Evolutionary conservation across 2,113 vertebrate species (phyloP), one percentile per base, ranked within the genome.

Genomic region (Triplophysa tibetana): DNA sequence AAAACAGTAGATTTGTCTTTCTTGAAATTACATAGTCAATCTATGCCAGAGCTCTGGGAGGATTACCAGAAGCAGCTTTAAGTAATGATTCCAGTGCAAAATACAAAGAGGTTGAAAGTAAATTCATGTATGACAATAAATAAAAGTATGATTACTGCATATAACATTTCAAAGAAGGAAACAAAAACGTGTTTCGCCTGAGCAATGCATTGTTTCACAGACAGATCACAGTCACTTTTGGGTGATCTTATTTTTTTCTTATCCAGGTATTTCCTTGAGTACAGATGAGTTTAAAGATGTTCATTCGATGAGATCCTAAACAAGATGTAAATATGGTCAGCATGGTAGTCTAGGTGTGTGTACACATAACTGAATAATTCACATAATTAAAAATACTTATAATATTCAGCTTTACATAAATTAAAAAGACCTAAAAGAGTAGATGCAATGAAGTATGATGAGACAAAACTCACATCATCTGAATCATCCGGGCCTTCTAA

Each of bases 291-390:
- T 45, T 67, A 41, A 45, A 82, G 12, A 23, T 60, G 73, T 76
- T 92, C 86, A 91, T 79, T 85, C 78, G 82, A 92, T 87, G 81
- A 93, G 90, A 81, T 92, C 92, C 91, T 93, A 85, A 66, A 52
- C 52, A 85, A 65, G 6, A 82, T 19, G 58, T 29, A 4, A 12
- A 75, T 48, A 29, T n/a, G 23, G 8, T 88, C 1, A 85, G 38
- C 26, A 70, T 54, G 48, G 4, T 21, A 56, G 52, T 56, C 17
- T n/a, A 17, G 17, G 16, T 56, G 17, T 19, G 7, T 13, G 17
- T 54, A 17, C 52, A n/a, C 17, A 56, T 19, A 7, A 1, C 17
- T 54, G 17, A 54, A 6, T 38, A 38, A 38, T 38, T 6, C 33
- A 38, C 33, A 38, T 33, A 33, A 33, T 33, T 33, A 33, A 33